A percentile compares a stretch with the other conserved stretches of the same genome.
Conservation (phyloP, 2,888 invertebrate species). For the Biston stratarius region DNA sequence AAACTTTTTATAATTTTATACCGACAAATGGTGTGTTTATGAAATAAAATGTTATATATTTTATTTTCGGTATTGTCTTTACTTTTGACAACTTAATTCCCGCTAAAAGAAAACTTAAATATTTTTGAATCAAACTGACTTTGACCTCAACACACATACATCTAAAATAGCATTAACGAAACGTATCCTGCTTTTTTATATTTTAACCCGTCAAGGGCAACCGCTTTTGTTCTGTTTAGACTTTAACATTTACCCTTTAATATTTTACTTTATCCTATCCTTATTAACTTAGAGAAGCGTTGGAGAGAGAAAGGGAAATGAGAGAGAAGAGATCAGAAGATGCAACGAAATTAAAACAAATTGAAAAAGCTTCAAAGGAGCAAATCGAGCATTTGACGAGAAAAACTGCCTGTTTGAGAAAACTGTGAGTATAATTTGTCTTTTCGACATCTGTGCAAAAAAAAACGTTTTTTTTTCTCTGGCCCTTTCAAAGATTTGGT, state of each 20-base stretch:
- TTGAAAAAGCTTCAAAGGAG: conserved; percentile 81
- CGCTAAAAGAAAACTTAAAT: conserved; percentile 9
- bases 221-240: background rate
- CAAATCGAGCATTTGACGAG: conserved; percentile 87
- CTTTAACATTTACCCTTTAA: conserved; percentile 35
- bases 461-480: no score
- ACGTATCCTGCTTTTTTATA: conserved; percentile 25
- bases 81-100: conserved; percentile 12
- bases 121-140: conserved; percentile 13
- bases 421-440: conserved; percentile 83
- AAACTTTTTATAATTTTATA: conserved; percentile 45
- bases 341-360: conserved; percentile 69
- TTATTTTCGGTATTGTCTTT: background rate
- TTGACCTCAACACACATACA: conserved; percentile 18
- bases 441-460: no score
- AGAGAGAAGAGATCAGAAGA: conserved; percentile 76
- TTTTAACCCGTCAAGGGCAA: background rate
- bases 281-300: conserved; percentile 78
- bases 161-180: conserved; percentile 30
- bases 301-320: conserved; percentile 76
- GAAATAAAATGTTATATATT: conserved; percentile 22
- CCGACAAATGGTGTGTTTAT: conserved; percentile 42
- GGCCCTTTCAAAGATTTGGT: no score
- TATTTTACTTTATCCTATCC: conserved; percentile 47
- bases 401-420: conserved; percentile 87